phyloP scores from a whole-genome alignment of 2,888 invertebrate species.

The Anorthoa munda region DNA sequence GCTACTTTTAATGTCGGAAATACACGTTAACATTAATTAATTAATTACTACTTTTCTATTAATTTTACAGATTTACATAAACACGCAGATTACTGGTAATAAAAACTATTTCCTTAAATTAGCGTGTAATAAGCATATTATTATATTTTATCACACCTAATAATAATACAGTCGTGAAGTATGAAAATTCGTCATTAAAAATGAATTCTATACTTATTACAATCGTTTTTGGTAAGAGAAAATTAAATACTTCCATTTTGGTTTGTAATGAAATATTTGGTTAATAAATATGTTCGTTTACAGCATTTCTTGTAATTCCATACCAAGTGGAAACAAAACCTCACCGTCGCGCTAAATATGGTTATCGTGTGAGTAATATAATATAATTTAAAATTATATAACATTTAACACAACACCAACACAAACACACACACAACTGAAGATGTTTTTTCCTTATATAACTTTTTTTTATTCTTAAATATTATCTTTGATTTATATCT shows the following conservation, averaged over 20 bases:
- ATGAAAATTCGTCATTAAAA: neutral
- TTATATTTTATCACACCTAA: neutral
- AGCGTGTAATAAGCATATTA: neutral
- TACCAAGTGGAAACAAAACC: neutral
- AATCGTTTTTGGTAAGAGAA: neutral
- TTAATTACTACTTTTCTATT: neutral
- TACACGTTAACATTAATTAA: neutral
- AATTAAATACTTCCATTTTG: neutral
- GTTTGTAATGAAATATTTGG: neutral
- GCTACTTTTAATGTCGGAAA: too few relatives aligned
- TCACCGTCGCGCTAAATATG: neutral
- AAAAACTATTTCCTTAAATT: neutral
- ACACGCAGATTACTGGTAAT: neutral
- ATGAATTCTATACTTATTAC: neutral
- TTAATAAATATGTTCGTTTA: neutral
- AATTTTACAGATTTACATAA: neutral
- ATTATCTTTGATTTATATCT: too few relatives aligned
- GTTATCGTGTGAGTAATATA: neutral
- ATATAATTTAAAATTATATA: too few relatives aligned
- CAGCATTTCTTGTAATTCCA: neutral
- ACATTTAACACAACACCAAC: too few relatives aligned
- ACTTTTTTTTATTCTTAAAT: too few relatives aligned
- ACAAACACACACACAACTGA: too few relatives aligned
- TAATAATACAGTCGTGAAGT: neutral
- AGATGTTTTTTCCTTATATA: too few relatives aligned